Conservation (phyloP, 1,140 invertebrate genomes). For the Vollenhovia emeryi region DNA sequence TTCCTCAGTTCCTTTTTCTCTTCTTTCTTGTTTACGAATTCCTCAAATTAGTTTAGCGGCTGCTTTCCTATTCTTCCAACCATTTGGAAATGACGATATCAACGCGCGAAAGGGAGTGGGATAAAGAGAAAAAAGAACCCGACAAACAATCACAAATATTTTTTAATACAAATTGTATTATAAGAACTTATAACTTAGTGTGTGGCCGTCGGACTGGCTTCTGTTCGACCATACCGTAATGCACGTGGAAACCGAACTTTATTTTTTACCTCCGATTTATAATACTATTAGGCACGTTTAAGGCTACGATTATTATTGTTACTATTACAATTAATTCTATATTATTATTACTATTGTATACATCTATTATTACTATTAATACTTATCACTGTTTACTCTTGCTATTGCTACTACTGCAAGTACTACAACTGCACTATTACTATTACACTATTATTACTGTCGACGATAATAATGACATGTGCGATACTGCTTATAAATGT, state of each 20-base stretch:
- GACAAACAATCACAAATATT: constrained; percentile 56
- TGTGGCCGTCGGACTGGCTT: constrained; percentile 71
- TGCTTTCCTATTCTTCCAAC: constrained; percentile 65
- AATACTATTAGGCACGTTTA: constrained; percentile 74
- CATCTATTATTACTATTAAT: constrained; percentile 67
- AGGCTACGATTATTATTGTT: constrained; percentile 73
- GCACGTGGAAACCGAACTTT: constrained; percentile 74
- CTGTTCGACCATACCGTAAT: constrained; percentile 59
- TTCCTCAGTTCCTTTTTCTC: constrained; percentile 48
- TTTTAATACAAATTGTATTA: constrained; percentile 77
- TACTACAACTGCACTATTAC: constrained; percentile 65
- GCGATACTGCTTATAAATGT: constrained; percentile 75
- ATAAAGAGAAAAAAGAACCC: constrained; percentile 23
- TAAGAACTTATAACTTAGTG: constrained; percentile 74
- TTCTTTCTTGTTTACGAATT: constrained; percentile 49
- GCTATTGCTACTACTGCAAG: constrained; percentile 68
- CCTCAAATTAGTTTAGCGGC: constrained; percentile 34
- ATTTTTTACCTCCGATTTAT: constrained; percentile 76
- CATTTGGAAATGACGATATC: constrained; percentile 32
- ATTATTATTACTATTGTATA: constrained; percentile 69
- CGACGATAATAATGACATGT: constrained; percentile 74
- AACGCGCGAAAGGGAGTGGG: constrained; percentile 43
- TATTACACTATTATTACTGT: constrained; percentile 74
- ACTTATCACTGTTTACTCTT: constrained; percentile 72
- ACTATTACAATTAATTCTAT: constrained; percentile 78